Conservation (phyloP, 2,888 invertebrate species). For the Bugulina stolonifera region DNA sequence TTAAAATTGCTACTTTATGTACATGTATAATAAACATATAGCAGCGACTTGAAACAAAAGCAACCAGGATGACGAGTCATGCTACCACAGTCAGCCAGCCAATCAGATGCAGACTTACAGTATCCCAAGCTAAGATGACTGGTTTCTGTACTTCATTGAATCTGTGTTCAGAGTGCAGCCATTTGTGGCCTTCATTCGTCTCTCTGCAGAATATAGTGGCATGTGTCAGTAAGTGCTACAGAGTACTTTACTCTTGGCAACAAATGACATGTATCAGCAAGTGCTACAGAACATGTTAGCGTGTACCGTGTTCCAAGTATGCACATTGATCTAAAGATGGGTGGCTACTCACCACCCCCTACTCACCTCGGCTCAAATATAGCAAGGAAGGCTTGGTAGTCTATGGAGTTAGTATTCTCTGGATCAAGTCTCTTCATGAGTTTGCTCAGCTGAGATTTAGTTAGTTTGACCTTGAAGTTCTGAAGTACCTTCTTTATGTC, state of each 20-base stretch:
- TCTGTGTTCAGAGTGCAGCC: constrained; percentile 47
- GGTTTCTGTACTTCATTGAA: constrained; percentile 45
- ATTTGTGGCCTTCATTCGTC: constrained; percentile 47
- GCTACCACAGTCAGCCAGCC: too few relatives aligned
- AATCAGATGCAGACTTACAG: too few relatives aligned
- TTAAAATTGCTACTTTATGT: background rate
- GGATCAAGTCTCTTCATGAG: constrained; percentile 44
- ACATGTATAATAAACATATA: too few relatives aligned
- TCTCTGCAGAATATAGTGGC: constrained; percentile 1
- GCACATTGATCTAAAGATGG: too few relatives aligned
- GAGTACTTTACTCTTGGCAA: too few relatives aligned
- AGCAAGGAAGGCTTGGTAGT: constrained; percentile 46
- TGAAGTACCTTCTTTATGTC: constrained; percentile 43
- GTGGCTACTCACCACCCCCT: background rate
- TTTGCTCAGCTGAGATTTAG: constrained; percentile 43
- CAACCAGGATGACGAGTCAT: too few relatives aligned
- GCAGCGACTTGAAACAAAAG: too few relatives aligned
- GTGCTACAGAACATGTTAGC: too few relatives aligned
- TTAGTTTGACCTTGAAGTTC: constrained; percentile 42
- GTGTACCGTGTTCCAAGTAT: too few relatives aligned
- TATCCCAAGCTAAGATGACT: constrained; percentile 47
- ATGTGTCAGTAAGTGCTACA: too few relatives aligned
- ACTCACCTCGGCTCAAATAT: constrained; percentile 47
- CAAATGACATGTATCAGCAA: too few relatives aligned
- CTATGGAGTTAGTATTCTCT: constrained; percentile 40